A percentile compares a stretch with the other conserved stretches of the same genome.
phyloP scores from a whole-genome alignment of 2,797 vertebrate species.

The Melanogrammus aeglefinus region DNA sequence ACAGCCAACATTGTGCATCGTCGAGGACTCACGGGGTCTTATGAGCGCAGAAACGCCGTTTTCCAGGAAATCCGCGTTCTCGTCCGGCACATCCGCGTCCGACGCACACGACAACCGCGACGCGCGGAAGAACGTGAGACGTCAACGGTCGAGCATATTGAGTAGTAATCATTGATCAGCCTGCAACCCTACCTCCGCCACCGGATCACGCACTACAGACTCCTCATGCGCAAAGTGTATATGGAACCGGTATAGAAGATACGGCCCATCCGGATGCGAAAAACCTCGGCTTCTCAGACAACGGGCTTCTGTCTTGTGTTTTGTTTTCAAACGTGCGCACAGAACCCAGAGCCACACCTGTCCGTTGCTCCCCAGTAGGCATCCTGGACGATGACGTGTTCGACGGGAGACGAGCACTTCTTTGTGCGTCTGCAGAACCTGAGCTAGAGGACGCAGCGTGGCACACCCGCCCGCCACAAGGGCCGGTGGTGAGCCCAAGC shows the following conservation, averaged over 20 bases:
- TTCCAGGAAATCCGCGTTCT: too few relatives aligned
- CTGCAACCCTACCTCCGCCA: background rate
- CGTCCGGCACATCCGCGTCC: background rate
- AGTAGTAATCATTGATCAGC: background rate
- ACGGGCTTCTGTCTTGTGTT: background rate
- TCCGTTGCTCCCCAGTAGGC: constrained; percentile 60
- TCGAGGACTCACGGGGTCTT: background rate
- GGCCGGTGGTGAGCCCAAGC: constrained; percentile 82
- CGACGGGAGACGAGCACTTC: constrained; percentile 93
- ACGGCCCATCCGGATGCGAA: background rate
- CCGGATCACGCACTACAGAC: background rate
- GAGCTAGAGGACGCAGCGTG: constrained; percentile 78
- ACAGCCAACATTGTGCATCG: background rate
- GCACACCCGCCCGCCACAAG: constrained; percentile 72
- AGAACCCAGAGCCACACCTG: background rate
- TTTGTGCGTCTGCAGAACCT: constrained; percentile 84
- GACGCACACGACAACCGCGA: background rate
- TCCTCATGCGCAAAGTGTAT: background rate
- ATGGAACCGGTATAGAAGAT: background rate
- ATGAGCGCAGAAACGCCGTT: background rate
- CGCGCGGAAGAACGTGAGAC: too few relatives aligned
- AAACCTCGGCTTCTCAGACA: background rate
- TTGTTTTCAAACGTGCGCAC: background rate
- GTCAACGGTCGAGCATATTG: background rate
- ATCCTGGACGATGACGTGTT: constrained; percentile 96